Conservation (phyloP, 2,113 vertebrate species). For the Sinocyclocheilus maitianheensis region DNA sequence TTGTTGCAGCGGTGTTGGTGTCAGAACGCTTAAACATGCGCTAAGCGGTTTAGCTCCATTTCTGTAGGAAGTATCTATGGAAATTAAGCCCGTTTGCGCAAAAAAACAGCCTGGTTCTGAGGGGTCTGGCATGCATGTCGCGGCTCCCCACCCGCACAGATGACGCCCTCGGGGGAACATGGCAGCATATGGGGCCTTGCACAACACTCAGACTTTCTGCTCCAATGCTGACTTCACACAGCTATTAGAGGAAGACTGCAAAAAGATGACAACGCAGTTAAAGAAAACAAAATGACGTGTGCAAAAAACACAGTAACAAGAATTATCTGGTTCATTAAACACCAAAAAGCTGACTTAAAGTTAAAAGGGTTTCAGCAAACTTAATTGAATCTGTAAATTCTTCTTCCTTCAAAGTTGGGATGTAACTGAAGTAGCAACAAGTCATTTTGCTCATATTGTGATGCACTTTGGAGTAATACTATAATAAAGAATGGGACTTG, state of each 20-base stretch:
- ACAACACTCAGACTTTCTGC: slow-evolving; percentile 58
- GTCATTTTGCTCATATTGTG: neutral
- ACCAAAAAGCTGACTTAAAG: neutral
- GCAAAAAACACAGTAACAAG: neutral
- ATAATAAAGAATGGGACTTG: neutral
- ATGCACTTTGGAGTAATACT: neutral
- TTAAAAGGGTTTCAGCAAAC: neutral
- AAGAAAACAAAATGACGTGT: neutral
- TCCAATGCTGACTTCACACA: slow-evolving; percentile 27
- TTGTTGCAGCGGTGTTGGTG: neutral
- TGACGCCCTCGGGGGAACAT: slow-evolving; percentile 46
- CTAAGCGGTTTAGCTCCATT: neutral
- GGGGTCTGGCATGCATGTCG: slow-evolving; percentile 4
- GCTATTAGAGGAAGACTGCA: neutral
- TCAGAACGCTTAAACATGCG: neutral
- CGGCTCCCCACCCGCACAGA: slow-evolving; percentile 22
- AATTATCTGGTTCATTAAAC: neutral
- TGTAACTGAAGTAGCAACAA: neutral
- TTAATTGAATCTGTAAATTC: neutral
- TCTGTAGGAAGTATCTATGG: slow-evolving; percentile 62
- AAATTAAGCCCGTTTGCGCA: slow-evolving; percentile 55
- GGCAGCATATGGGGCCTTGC: slow-evolving; percentile 60
- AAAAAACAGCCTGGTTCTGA: slow-evolving; percentile 19
- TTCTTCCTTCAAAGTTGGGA: neutral
- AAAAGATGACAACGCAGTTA: neutral